phyloP scores from a whole-genome alignment of 2,797 vertebrate genomes.

The Lophius americanus region DNA sequence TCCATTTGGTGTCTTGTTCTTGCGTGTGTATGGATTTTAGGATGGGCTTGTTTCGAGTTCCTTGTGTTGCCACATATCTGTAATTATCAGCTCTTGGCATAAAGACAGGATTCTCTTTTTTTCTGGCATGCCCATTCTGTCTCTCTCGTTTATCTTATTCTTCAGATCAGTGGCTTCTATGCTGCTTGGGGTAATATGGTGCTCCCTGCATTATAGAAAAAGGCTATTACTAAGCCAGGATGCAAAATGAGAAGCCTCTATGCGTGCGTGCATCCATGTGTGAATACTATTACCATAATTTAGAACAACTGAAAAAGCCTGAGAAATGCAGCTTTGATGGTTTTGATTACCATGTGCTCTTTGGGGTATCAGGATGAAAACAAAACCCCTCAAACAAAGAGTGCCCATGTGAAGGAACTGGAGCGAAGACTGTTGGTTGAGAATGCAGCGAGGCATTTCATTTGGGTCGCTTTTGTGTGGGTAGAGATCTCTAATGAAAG shows the following conservation, averaged over 20 bases:
- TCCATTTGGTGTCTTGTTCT: constrained; percentile 67
- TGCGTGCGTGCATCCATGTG: constrained; percentile 64
- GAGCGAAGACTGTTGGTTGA: constrained; percentile 60
- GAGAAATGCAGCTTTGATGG: constrained; percentile 76
- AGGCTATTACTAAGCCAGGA: constrained; percentile 28
- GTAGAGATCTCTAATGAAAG: constrained; percentile 71
- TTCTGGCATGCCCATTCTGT: constrained; percentile 31
- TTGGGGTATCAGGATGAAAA: constrained; percentile 66
- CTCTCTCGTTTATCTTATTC: constrained; percentile 58
- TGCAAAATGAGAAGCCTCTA: constrained; percentile 42
- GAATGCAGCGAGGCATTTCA: constrained; percentile 66
- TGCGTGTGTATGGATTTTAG: constrained; percentile 63
- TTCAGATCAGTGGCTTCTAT: constrained; percentile 52
- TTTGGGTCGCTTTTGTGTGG: constrained; percentile 73
- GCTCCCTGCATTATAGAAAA: constrained; percentile 36
- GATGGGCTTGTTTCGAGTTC: constrained; percentile 68
- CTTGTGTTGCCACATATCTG: constrained; percentile 45
- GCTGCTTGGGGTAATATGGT: constrained; percentile 52
- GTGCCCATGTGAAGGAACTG: constrained; percentile 63
- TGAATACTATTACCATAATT: constrained; percentile 81
- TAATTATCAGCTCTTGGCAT: constrained; percentile 79
- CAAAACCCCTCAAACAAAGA: constrained; percentile 60
- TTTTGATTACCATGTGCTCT: constrained; percentile 82
- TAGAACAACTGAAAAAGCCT: constrained; percentile 77
- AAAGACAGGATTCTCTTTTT: constrained; percentile 62